Conservation (phyloP, 2,888 invertebrate genomes). For the Dyspetes luteomarginatus region DNA sequence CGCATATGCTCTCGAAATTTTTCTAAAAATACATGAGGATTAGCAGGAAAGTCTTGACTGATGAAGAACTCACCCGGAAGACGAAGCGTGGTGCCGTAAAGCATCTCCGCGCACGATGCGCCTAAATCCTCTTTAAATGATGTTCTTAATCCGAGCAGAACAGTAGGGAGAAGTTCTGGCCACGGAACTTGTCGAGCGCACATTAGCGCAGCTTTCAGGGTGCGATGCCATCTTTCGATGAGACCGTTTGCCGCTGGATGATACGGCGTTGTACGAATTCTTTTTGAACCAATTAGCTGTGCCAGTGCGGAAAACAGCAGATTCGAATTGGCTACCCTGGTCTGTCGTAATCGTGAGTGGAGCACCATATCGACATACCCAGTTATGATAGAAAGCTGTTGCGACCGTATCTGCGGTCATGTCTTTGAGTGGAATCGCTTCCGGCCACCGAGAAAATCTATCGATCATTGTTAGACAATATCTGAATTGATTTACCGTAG, state of each 20-base stretch:
- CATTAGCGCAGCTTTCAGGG: conserved; percentile 72
- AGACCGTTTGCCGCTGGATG: conserved; percentile 52
- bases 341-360: too few species aligned
- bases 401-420: not conserved
- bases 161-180: conserved; percentile 25
- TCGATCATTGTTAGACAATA: conserved; percentile 19
- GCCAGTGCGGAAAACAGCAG: too few species aligned
- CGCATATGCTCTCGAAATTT: conserved; percentile 48
- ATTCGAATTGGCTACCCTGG: too few species aligned
- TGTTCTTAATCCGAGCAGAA: conserved; percentile 21
- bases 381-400: not conserved
- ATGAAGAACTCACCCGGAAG: conserved; percentile 67
- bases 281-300: conserved; percentile 59
- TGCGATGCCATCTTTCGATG: conserved; percentile 73
- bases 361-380: too few species aligned
- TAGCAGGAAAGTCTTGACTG: conserved; percentile 19
- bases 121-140: conserved; percentile 39
- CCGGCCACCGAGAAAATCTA: conserved; percentile 25
- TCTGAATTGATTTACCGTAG: conserved; percentile 9
- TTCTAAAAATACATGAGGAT: conserved; percentile 53
- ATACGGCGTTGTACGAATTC: conserved; percentile 64
- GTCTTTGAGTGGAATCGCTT: conserved; percentile 3
- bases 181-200: conserved; percentile 40
- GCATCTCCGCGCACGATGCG: conserved; percentile 65
- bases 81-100: conserved; percentile 64